Base-by-base conservation (phyloP, 2,888 invertebrate species). In the Lasioglossum marginatum region DNA sequence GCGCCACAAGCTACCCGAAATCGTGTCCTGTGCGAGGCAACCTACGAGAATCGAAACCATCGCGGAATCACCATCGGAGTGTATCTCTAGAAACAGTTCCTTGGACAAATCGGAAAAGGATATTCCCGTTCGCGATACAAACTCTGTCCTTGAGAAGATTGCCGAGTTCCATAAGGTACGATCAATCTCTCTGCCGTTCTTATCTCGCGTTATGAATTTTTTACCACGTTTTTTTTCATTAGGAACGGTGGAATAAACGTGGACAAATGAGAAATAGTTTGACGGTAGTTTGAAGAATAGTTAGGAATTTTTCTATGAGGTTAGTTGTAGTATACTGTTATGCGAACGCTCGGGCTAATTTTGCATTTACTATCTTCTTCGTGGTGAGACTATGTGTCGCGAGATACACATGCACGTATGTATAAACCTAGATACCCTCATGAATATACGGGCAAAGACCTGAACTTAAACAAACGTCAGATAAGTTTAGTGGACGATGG, bases 91-190 rank as follows among this genome's bases (percentile, higher is more conserved):
- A n/a, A 83, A 79, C 27, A 81, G 75, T 52, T 83, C 82, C 48
- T 72, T 85, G 83, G 93, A 87, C 87, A 92, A 89, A 88, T 81
- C 87, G 81, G 92, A 89, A 68, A 88, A 86, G 85, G 83, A 87
- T 75, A 83, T 88, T 75, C 73, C 81, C 19, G 40, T 66, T 77
- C 87, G 86, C 37, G 92, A 93, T 90, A 97, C 98, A 0, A 98
- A 98, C 93, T 97, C 97, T 2, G 97, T 98, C 76, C 97, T 98
- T 96, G 98, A 98, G 95, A 97, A 98, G 94, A 97, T 99, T 91
- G 97, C 97, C 57, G 96, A 97, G 91, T 98, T 98, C 95, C 98
- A 98, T 94, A 97, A 97, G 89, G 89, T 89, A 80, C 82, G 34
- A 60, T 27, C 40, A 48, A 16, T 68, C 19, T 8, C 4, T 5